Evolutionary conservation across 2,113 vertebrate genomes (phyloP), one percentile per base, ranked within the genome.

Genomic region (Poeciliopsis occidentalis): DNA sequence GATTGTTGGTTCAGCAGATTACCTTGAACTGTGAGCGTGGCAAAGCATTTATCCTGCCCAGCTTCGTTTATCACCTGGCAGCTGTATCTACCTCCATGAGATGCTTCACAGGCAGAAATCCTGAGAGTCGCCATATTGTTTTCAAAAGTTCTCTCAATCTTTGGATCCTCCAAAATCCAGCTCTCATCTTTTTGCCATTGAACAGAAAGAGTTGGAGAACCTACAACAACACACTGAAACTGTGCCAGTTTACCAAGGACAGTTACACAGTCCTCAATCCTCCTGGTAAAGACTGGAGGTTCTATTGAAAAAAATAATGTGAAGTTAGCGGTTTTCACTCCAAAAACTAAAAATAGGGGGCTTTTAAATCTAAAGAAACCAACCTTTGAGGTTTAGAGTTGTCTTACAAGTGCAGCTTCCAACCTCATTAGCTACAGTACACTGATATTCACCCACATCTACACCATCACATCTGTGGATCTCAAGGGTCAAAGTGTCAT

Each of bases 31-130:
- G 94, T 92, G 69, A 99, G 96, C 75, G 93, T 95, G 73, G 96
- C 96, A 79, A 95, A 97, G 76, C 97, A 98, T 76, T 96, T 97
- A 63, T 97, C 96, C 66, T 94, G 12, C 1, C 98, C 98, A 22
- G 98, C 97, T 80, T 99, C 96, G 0, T 99, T 99, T 67, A 95
- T 93, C 89, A 97, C 97, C 91, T 99, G 97, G 80, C 98, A 99
- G 4, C 95, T 96, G 29, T 99, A 99, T 85, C 95, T 96, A 37
- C 98, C 98, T 66, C 94, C 89, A 81, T 98, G 96, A 24, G 85
- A 83, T 0, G 93, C 93, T 75, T 98, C 94, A 79, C 96, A 95
- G 24, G 88, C 82, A 71, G 76, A 75, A 82, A 99, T 95, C 78
- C 92, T 94, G 71, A 99, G 93, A 12, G 87, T 95, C 13, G 97